Base-by-base conservation (phyloP, 2,797 vertebrate genomes). In the Mionectes olivaceus region DNA sequence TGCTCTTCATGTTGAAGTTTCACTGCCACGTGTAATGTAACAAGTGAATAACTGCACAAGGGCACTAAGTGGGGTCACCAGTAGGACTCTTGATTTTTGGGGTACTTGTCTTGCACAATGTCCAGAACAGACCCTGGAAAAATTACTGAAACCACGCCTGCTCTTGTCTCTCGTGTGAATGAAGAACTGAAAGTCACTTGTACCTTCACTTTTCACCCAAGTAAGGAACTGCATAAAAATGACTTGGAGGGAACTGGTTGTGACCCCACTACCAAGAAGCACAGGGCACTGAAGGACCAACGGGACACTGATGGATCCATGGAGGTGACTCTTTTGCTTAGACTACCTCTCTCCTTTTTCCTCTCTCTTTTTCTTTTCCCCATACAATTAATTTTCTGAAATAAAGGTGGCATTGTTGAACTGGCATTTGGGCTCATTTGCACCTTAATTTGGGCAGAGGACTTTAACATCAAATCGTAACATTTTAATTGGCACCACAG, bases 121-220 rank as follows among this genome's bases (percentile, higher is more conserved):
- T 16, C 17, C 27, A 55, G 39, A 65, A 71, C 1, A 63, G 47
- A 24, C 4, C 8, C 18, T 10, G 0, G 0, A 27, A 32, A 68
- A 35, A 46, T 16, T 11, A 25, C 16, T 0, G 0, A n/a, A 84
- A 53, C 53, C 32, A 10, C 5, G 11, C 17, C 44, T 63, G 12
- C 33, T 46, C 33, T 32, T 53, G 12, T 53, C 18, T 79, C 15
- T 12, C 2, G 0, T 43, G 53, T 9, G 28, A 28, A 60, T 5
- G 33, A 37, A 33, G 59, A 78, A 73, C 16, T 18, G 59, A 53
- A 73, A 73, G 11, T 24, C 46, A 35, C 46, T 67, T 11, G 16
- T 47, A 13, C 41, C 2, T 67, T 43, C 35, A 4, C 32, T 90
- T 67, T 83, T 67, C 46, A 60, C 22, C 27, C 25, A 60, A 46